Conservation (phyloP, 2,888 invertebrate genomes). For the Agrotis clavis region DNA sequence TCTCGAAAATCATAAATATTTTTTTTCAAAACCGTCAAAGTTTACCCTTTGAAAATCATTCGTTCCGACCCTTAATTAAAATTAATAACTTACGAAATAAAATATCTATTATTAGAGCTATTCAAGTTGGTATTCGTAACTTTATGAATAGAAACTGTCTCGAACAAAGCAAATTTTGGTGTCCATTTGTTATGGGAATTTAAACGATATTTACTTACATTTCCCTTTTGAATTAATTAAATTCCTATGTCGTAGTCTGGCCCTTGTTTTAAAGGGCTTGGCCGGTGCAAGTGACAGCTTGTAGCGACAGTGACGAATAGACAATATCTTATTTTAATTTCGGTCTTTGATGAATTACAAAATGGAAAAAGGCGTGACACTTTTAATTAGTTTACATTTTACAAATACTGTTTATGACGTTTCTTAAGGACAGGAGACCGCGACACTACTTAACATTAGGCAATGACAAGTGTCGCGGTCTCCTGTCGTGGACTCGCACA, state of each 20-base stretch:
- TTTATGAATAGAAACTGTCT: constrained; percentile 58
- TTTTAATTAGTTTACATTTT: too few relatives aligned
- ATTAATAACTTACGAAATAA: constrained; percentile 64
- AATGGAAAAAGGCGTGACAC: not conserved
- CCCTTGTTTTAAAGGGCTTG: constrained; percentile 60
- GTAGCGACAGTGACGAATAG: constrained; percentile 30
- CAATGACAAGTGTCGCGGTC: too few relatives aligned
- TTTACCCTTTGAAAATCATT: constrained; percentile 58
- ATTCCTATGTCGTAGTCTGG: constrained; percentile 74
- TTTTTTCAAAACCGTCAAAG: constrained; percentile 54
- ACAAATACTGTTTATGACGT: too few relatives aligned
- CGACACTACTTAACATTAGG: too few relatives aligned
- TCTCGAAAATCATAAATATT: constrained; percentile 57
- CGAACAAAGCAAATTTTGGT: constrained; percentile 60
- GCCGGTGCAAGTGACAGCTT: constrained; percentile 59
- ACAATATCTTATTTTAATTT: constrained; percentile 17
- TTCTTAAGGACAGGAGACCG: too few relatives aligned
- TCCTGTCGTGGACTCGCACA: too few relatives aligned
- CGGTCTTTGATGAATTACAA: constrained; percentile 16
- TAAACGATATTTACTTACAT: constrained; percentile 73
- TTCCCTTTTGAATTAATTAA: constrained; percentile 82
- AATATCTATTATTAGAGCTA: constrained; percentile 53
- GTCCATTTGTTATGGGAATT: constrained; percentile 68
- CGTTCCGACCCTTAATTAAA: constrained; percentile 61
- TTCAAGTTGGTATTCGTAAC: constrained; percentile 36